Evolutionary conservation across 2,113 vertebrate genomes (phyloP).

Genomic region (Nothoprocta pentlandii): DNA sequence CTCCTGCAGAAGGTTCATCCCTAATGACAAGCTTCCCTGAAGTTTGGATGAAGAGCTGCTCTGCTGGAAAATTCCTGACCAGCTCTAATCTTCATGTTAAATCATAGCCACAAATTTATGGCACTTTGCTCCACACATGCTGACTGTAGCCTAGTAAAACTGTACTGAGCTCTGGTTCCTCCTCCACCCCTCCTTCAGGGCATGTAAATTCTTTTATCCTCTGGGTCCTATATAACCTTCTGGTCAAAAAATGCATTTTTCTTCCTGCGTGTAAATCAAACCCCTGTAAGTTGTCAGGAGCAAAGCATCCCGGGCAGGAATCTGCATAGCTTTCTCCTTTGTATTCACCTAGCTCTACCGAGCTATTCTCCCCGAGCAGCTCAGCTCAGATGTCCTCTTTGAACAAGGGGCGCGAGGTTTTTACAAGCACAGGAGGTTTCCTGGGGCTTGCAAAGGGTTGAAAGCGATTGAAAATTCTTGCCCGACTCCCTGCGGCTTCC

Average conservation of each 20-base stretch:
- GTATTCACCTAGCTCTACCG: not conserved
- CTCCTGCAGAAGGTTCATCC: constrained; percentile 43
- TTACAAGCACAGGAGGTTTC: not conserved
- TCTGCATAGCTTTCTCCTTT: not conserved
- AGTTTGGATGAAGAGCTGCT: constrained; percentile 41
- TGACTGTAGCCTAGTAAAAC: constrained; percentile 47
- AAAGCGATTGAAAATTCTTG: constrained; percentile 8
- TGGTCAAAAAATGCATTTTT: not conserved
- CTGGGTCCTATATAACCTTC: constrained; percentile 8
- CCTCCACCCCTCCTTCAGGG: constrained; percentile 28
- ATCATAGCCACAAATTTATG: constrained; percentile 33
- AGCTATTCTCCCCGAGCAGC: not conserved
- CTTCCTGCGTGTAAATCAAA: not conserved
- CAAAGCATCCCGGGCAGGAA: not conserved
- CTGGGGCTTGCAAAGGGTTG: constrained; percentile 16
- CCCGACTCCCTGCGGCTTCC: not conserved
- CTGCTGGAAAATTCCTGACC: constrained; percentile 60
- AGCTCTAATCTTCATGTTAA: constrained; percentile 39
- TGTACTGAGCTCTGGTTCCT: constrained; percentile 12
- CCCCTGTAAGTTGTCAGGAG: not conserved
- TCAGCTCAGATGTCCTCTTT: not conserved
- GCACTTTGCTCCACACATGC: not conserved
- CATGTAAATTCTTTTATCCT: constrained; percentile 21
- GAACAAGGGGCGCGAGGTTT: not conserved
- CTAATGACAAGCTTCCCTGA: constrained; percentile 43